Evolutionary conservation across 2,888 invertebrate species (phyloP).

Genomic region (Laspeyria flexula): DNA sequence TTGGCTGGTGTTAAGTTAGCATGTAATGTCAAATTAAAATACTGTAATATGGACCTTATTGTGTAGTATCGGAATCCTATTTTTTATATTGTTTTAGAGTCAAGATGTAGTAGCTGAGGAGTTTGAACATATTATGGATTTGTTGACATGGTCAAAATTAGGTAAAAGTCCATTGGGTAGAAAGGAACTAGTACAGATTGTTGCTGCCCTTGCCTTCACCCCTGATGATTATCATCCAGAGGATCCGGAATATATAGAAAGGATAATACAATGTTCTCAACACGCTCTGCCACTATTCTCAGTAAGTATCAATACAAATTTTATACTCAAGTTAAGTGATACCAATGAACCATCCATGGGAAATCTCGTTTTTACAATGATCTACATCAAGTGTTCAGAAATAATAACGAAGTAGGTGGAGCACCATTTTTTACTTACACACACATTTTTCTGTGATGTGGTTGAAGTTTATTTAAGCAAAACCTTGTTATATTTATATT

Average conservation of each 20-base stretch:
- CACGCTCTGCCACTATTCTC: slow-evolving; percentile 95
- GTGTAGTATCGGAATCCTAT: neutral
- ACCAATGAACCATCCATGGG: no score
- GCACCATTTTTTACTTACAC: no score
- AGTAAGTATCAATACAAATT: slow-evolving; percentile 84
- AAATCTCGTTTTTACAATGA: no score
- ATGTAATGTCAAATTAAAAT: no score
- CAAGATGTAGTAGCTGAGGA: slow-evolving; percentile 96
- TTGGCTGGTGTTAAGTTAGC: no score
- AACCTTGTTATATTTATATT: neutral
- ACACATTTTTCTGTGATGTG: no score
- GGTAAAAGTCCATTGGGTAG: slow-evolving; percentile 94
- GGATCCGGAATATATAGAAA: slow-evolving; percentile 90
- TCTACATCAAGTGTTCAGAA: no score
- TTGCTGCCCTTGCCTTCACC: slow-evolving; percentile 91
- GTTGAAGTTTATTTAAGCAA: no score
- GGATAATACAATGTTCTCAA: slow-evolving; percentile 94
- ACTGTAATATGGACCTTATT: no score
- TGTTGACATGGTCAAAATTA: slow-evolving; percentile 92
- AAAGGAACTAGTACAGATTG: slow-evolving; percentile 94
- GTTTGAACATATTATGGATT: slow-evolving; percentile 95
- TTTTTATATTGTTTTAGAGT: slow-evolving; percentile 22
- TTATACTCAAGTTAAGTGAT: no score
- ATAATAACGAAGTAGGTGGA: no score
- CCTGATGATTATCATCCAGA: slow-evolving; percentile 90